These are phyloP conservation scores for Hirtodrosophila trivittata DNA, from an alignment of 2,888 invertebrate species.

Conservation along the genomic window DNA sequence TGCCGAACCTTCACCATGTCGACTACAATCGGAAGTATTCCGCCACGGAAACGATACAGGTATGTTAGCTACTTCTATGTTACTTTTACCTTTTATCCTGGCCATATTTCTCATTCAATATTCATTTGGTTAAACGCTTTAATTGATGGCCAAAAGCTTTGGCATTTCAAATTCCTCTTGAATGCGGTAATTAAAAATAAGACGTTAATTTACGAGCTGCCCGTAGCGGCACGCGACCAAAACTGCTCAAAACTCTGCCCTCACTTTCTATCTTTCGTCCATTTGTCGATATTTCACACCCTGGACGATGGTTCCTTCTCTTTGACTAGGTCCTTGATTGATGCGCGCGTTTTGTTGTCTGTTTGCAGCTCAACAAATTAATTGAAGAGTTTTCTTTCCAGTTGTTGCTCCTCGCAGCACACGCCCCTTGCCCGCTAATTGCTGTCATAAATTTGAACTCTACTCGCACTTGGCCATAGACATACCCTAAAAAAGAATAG, in stretches of 20 bases:
- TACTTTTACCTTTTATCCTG: too few species aligned
- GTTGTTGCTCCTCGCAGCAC: background rate
- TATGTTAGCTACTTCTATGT: slow-evolving; percentile 77
- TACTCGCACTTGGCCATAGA: slow-evolving; percentile 14
- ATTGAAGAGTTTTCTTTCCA: slow-evolving; percentile 57
- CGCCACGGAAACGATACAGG: slow-evolving; percentile 84
- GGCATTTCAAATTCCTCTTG: slow-evolving; percentile 61
- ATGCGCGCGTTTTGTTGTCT: slow-evolving; percentile 61
- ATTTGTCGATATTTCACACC: slow-evolving; percentile 51
- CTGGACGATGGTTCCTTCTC: slow-evolving; percentile 17
- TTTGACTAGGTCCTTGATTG: slow-evolving; percentile 62
- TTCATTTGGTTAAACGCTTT: slow-evolving; percentile 7
- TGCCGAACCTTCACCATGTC: slow-evolving; percentile 83
- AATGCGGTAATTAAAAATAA: slow-evolving; percentile 76
- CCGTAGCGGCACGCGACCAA: slow-evolving; percentile 69
- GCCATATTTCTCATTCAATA: background rate
- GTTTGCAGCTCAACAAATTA: slow-evolving; percentile 64
- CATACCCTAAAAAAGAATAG: too few species aligned
- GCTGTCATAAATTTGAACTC: slow-evolving; percentile 67
- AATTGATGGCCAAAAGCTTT: slow-evolving; percentile 13
- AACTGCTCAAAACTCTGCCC: background rate
- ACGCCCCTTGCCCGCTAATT: slow-evolving; percentile 63
- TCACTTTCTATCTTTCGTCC: slow-evolving; percentile 1
- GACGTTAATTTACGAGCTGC: slow-evolving; percentile 69
- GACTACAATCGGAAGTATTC: slow-evolving; percentile 84